Conservation (phyloP, 64 coral and sea anemone genomes). For the Montipora efflorescens region DNA sequence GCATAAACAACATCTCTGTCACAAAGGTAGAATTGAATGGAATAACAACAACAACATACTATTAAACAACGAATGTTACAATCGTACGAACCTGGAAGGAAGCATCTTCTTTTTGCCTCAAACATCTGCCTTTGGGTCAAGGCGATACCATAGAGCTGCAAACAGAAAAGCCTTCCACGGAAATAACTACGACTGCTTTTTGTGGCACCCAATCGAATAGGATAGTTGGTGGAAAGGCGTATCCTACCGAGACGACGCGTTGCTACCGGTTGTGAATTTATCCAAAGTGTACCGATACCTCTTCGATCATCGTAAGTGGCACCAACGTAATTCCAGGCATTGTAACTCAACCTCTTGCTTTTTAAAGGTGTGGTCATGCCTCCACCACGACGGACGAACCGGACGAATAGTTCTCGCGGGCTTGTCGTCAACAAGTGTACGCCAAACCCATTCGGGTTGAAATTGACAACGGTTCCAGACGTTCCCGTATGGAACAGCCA, state of each 20-base stretch:
- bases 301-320: constrained; percentile 31
- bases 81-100: background rate
- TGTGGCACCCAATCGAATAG: constrained; percentile 26
- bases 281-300: constrained; percentile 35
- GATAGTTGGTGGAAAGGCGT: constrained; percentile 36
- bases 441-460: constrained; percentile 23
- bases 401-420: constrained; percentile 41
- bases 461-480: constrained; percentile 70
- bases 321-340: constrained; percentile 54
- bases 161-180: constrained; percentile 37
- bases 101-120: constrained; percentile 35
- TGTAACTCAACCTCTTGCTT: constrained; percentile 36
- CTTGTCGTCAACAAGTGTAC: constrained; percentile 15
- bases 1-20: background rate
- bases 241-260: constrained; percentile 12
- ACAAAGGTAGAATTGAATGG: background rate
- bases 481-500: constrained; percentile 73
- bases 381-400: constrained; percentile 7
- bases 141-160: constrained; percentile 25
- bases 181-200: constrained; percentile 36
- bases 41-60: no score
- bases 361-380: constrained; percentile 19
- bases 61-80: no score
- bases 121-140: constrained; percentile 37
- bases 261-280: constrained; percentile 20